A percentile compares a stretch with the other conserved stretches of the same genome.
These are phyloP conservation scores for Danaus chrysippus DNA, from an alignment of 2,888 invertebrate genomes.

Conservation along the genomic window DNA sequence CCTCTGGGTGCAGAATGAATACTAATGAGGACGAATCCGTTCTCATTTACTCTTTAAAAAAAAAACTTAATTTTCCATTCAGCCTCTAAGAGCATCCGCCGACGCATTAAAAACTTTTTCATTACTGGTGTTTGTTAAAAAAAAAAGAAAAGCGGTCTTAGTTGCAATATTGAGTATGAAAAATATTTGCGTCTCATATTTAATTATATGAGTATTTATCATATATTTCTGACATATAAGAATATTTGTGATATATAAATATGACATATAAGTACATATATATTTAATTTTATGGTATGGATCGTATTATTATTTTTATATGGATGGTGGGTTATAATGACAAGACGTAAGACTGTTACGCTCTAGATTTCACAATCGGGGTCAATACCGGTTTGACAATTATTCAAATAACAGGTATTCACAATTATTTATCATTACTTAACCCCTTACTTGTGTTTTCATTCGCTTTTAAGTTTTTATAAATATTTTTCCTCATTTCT, in stretches of 20 bases:
- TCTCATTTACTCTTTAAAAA: conserved; percentile 15
- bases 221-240: too few species aligned
- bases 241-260: background rate
- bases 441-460: background rate
- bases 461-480: background rate
- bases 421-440: conserved; percentile 9
- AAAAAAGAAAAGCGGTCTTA: too few species aligned
- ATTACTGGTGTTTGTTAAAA: too few species aligned
- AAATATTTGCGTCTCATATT: too few species aligned
- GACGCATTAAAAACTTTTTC: conserved; percentile 8
- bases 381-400: conserved; percentile 60
- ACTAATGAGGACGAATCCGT: conserved; percentile 13
- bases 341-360: conserved; percentile 46
- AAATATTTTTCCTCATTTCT: too few species aligned
- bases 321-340: conserved; percentile 17
- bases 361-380: conserved; percentile 63
- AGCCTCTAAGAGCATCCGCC: conserved; percentile 10
- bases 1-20: conserved; percentile 4
- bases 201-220: too few species aligned
- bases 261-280: background rate
- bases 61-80: conserved; percentile 22
- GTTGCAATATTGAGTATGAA: too few species aligned
- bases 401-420: conserved; percentile 30
- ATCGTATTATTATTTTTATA: background rate
- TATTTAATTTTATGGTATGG: background rate